These are phyloP conservation scores for Babylonia areolata DNA, from an alignment of 1,140 invertebrate genomes.

Conservation along the genomic window DNA sequence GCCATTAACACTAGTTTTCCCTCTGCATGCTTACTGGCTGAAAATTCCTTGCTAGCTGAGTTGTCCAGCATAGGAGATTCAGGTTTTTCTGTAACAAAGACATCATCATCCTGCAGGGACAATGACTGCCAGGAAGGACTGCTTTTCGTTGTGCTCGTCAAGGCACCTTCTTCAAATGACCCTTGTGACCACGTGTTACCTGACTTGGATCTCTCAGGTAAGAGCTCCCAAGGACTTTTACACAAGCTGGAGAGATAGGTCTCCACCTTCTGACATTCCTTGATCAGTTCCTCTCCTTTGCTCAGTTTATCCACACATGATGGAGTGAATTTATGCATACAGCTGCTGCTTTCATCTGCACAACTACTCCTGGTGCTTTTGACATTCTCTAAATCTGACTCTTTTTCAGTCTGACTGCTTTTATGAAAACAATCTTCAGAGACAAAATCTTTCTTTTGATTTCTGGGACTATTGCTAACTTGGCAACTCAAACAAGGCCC, in stretches of 20 bases:
- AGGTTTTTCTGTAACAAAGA: neutral
- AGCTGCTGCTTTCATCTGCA: neutral
- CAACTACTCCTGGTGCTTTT: neutral
- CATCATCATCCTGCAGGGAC: neutral
- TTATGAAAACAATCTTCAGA: neutral
- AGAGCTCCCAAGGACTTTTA: neutral
- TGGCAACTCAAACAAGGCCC: neutral
- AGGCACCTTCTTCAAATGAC: neutral
- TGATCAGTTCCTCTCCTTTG: constrained; percentile 5
- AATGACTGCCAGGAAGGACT: neutral
- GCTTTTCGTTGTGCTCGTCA: neutral
- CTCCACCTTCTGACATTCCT: constrained; percentile 24
- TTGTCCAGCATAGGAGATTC: neutral
- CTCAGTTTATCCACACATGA: neutral
- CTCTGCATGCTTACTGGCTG: neutral
- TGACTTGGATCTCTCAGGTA: neutral
- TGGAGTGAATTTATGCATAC: neutral
- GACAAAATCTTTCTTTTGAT: neutral
- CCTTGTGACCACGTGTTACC: neutral
- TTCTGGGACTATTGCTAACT: neutral
- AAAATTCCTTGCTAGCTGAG: neutral
- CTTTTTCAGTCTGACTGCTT: neutral
- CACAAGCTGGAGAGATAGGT: constrained; percentile 1
- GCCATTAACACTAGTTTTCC: neutral
- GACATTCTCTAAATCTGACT: neutral